Evolutionary conservation across 1,140 invertebrate genomes (phyloP), one percentile per base, ranked within the genome.

Genomic region (Geopemphigus sp.): DNA sequence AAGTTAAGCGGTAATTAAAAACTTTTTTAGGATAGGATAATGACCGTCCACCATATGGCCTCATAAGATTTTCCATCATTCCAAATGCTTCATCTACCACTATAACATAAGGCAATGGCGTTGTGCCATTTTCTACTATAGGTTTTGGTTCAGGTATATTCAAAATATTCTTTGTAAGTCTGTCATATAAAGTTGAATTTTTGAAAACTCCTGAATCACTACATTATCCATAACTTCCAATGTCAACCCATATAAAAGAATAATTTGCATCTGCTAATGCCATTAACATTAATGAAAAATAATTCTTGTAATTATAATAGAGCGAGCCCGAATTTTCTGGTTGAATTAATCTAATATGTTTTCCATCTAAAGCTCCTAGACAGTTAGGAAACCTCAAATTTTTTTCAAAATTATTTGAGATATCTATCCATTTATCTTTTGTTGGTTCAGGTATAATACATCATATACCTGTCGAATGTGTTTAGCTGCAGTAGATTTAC

Each of bases 1-100:
- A 39, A 39, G 80, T 81, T 63, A 83, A 80, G 59, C 83, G 72
- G 82, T 85, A 87, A 81, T 87, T 86, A 82, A 84, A 87, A 59
- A 85, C 83, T 78, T 82, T 72, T 80, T 45, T 45, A 45, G 11
- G 5, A 11, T 45, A 45, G 11, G 39, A 45, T 45, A 45, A 45
- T 45, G 11, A 11, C 11, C 70, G 80, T 45, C 83, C 74, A 70
- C 47, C 47, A 61, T 82, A 82, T 59, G 45, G 81, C 80, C 80
- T 85, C 82, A 85, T 81, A 59, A 86, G 80, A 80, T 85, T 82
- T 12, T 80, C 29, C 24, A 82, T 81, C 22, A 87, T 68, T 45
- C 82, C 82, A 82, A 87, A 87, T 45, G 85, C 84, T 81, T 86
- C 84, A 83, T 87, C 85, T 17, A 84, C 85, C 26, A 86, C 81